Evolutionary conservation across 2,797 vertebrate species (phyloP).

Genomic region (Lycodopsis pacificus): DNA sequence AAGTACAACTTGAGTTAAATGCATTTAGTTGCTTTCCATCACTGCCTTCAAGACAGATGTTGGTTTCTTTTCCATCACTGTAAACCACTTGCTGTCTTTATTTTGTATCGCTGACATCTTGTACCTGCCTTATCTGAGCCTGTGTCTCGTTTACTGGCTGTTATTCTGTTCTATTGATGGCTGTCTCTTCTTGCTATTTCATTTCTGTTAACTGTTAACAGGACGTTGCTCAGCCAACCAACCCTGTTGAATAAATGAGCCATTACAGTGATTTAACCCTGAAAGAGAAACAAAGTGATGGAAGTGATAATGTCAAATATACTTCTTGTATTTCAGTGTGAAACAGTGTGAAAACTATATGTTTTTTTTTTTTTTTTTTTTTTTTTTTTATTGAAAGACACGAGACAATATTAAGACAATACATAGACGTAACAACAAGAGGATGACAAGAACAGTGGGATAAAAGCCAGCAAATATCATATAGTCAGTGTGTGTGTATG

Average conservation of each 20-base stretch:
- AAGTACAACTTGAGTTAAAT: not conserved
- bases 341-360: too few relatives aligned
- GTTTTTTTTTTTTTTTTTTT: too few relatives aligned
- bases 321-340: not conserved
- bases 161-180: slow-evolving; percentile 1
- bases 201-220: not conserved
- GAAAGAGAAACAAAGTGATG: not conserved
- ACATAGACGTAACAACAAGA: too few relatives aligned
- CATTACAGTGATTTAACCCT: not conserved
- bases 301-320: not conserved
- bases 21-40: not conserved
- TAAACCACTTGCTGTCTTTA: not conserved
- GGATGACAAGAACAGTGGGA: too few relatives aligned
- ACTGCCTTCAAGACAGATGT: not conserved
- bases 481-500: too few relatives aligned
- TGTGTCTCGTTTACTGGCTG: not conserved
- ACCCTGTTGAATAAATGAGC: not conserved
- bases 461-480: too few relatives aligned
- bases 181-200: not conserved
- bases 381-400: too few relatives aligned
- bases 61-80: not conserved
- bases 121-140: not conserved
- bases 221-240: not conserved
- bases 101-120: not conserved
- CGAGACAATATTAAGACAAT: too few relatives aligned